Evolutionary conservation across 2,888 invertebrate species (phyloP).

Genomic region (Xestia ashworthii): DNA sequence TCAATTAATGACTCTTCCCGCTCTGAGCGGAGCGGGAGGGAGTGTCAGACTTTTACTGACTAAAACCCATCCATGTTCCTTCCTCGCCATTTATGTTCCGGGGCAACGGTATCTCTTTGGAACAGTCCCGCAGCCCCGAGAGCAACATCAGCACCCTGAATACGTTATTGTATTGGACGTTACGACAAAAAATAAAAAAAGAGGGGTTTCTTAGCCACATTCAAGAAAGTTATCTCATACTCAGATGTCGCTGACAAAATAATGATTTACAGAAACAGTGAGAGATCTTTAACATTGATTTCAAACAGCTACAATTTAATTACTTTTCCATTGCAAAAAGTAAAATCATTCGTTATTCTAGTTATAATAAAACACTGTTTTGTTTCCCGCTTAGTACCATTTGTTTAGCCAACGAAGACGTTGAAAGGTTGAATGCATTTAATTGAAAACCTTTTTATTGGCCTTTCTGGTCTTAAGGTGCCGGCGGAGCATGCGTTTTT

Average conservation of each 20-base stretch:
- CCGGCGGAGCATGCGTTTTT: too few species aligned
- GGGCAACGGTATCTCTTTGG: too few species aligned
- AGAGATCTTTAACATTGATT: neutral
- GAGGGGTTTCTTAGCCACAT: neutral
- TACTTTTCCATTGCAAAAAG: conserved; percentile 41
- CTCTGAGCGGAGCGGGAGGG: too few species aligned
- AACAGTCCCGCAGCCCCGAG: too few species aligned
- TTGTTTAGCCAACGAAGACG: conserved; percentile 71
- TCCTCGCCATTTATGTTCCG: too few species aligned
- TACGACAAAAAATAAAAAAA: too few species aligned
- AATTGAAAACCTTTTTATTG: conserved; percentile 75
- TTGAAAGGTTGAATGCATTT: conserved; percentile 69
- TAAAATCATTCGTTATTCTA: conserved; percentile 60
- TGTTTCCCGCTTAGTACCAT: conserved; percentile 65
- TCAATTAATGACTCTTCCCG: too few species aligned
- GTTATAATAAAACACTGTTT: conserved; percentile 63
- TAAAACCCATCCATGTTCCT: too few species aligned
- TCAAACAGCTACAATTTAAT: conserved; percentile 46
- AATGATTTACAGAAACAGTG: neutral
- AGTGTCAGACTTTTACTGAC: too few species aligned
- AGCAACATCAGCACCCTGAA: too few species aligned
- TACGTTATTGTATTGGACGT: too few species aligned
- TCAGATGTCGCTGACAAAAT: neutral
- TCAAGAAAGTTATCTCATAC: neutral
- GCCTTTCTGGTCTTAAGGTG: conserved; percentile 58